Base-by-base conservation (phyloP, 2,797 vertebrate species). In the Jordanella pulchra region DNA sequence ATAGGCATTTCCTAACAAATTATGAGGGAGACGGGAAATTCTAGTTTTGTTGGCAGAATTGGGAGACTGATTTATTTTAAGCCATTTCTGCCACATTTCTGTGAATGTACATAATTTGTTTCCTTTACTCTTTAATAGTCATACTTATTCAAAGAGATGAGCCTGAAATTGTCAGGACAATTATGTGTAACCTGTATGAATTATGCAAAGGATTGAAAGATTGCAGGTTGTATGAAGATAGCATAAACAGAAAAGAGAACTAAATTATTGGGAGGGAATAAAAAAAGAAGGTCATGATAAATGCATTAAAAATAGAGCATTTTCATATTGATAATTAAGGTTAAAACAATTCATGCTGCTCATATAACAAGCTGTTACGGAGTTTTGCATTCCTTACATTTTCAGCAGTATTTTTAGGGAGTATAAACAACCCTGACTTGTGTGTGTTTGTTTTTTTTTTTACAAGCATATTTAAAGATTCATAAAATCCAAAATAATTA, bases 51-150 rank as follows among this genome's bases (percentile, higher is more conserved):
- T 18, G 18, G 3, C 1, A 3, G 13, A 61, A 50, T 15, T 28
- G 61, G 28, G 72, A 75, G 76, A 77, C 75, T 74, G 63, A 50
- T 28, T 42, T 42, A 63, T 25, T 54, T 11, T 54, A 27, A 54
- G 14, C 53, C 12, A 54, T 54, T 54, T 53, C 23, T 53, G 51
- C 23, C 18, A 50, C 48, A 47, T 21, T 60, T 39, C 35, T 61
- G 32, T 11, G 18, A 30, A n/a, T 61, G 23, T 39, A 7, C 4
- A 23, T 39, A 23, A 61, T 61, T 35, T n/a, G 32, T 61, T 61
- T 61, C 10, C 58, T 61, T 61, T 21, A 61, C 21, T n/a, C 11
- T 61, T 39, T 61, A 39, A 61, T 39, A 23, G 58, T 12, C 35
- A 39, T 4, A 39, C 9, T 39, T 39, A 39, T 39, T 39, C 35